Conservation (phyloP, 2,113 vertebrate genomes). For the Irena cyanogastra region DNA sequence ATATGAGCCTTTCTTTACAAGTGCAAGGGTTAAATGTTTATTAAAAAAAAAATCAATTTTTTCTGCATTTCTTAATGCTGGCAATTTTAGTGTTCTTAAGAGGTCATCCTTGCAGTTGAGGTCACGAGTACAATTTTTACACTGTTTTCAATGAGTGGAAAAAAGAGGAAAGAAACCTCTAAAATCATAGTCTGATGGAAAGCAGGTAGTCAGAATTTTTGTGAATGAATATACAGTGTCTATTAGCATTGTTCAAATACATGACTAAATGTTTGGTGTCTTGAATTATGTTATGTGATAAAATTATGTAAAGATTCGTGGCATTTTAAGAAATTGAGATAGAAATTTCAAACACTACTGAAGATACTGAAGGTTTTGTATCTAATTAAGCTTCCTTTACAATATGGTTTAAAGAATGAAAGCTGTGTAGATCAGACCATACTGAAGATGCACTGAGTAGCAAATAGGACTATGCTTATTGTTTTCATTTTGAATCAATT, state of each 20-base stretch:
- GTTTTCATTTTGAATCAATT: background rate
- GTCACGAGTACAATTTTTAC: background rate
- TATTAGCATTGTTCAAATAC: background rate
- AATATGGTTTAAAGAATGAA: background rate
- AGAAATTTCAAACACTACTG: background rate
- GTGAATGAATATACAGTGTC: background rate
- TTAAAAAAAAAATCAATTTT: background rate
- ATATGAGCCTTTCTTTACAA: background rate
- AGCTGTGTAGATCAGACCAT: background rate
- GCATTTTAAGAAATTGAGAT: background rate
- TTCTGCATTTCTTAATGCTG: background rate
- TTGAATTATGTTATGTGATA: background rate
- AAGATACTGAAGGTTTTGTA: background rate
- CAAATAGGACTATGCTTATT: background rate
- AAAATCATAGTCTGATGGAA: background rate
- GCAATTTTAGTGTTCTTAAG: background rate
- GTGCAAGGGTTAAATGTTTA: background rate
- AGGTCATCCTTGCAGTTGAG: background rate
- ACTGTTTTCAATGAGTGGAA: background rate
- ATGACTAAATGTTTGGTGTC: background rate
- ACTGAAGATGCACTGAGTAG: background rate
- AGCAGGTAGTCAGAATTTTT: background rate
- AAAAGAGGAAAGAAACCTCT: background rate
- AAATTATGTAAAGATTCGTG: background rate
- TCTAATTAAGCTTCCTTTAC: background rate